Evolutionary conservation across 1,140 invertebrate species (phyloP).

Genomic region (Neodiprion fabricii): DNA sequence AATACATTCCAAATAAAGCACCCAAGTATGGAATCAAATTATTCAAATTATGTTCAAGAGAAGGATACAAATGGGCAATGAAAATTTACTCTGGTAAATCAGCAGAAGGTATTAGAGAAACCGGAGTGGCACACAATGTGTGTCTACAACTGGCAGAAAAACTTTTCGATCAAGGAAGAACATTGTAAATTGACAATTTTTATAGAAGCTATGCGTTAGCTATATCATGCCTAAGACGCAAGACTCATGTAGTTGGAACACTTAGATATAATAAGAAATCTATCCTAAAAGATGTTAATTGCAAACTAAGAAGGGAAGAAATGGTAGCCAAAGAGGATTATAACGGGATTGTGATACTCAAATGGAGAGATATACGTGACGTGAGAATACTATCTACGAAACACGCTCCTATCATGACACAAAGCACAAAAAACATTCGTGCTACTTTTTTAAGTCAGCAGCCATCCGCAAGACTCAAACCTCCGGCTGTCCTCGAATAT

Average conservation of each 20-base stretch:
- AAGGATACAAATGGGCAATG: slow-evolving; percentile 37
- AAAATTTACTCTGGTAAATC: slow-evolving; percentile 40
- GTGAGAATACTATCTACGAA: slow-evolving; percentile 40
- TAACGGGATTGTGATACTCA: slow-evolving; percentile 44
- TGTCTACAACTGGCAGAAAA: slow-evolving; percentile 19
- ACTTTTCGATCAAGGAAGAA: slow-evolving; percentile 30
- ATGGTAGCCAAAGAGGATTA: slow-evolving; percentile 44
- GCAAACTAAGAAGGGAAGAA: slow-evolving; percentile 52
- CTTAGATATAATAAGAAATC: slow-evolving; percentile 47
- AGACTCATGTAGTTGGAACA: slow-evolving; percentile 58
- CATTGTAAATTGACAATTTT: slow-evolving; percentile 31
- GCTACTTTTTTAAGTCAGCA: slow-evolving; percentile 26
- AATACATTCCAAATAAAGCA: slow-evolving; percentile 56
- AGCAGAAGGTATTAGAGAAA: slow-evolving; percentile 10
- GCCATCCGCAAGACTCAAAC: slow-evolving; percentile 38
- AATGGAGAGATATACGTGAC: slow-evolving; percentile 40
- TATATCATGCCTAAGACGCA: slow-evolving; percentile 32
- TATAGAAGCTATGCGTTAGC: slow-evolving; percentile 25
- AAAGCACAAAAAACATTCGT: slow-evolving; percentile 23
- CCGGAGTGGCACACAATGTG: slow-evolving; percentile 13
- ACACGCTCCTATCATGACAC: slow-evolving; percentile 27
- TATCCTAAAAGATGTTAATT: slow-evolving; percentile 26
- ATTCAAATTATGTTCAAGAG: slow-evolving; percentile 41
- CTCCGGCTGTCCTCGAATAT: slow-evolving; percentile 51
- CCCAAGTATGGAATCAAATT: slow-evolving; percentile 52